Percentiles rank a stretch among this genome's conserved stretches.
Evolutionary conservation across 1,140 invertebrate genomes (phyloP).

Genomic region (Muscidifurax raptorellus): DNA sequence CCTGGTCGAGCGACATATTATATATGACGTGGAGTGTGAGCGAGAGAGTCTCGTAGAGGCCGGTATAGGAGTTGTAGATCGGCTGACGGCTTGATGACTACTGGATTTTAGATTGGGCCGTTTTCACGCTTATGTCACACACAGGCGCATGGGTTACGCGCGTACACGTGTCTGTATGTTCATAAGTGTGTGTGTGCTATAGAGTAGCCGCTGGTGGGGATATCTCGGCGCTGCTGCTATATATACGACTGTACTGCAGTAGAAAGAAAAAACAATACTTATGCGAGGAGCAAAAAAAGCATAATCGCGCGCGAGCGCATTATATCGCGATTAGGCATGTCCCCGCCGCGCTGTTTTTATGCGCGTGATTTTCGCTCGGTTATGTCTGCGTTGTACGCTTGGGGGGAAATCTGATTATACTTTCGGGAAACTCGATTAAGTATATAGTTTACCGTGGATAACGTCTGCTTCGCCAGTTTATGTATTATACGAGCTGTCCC

Average conservation of each 20-base stretch:
- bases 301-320: background rate
- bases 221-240: background rate
- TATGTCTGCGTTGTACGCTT: no score
- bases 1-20: constrained; percentile 45
- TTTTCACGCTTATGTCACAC: constrained; percentile 36
- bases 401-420: no score
- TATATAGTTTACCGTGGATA: no score
- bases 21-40: background rate
- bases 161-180: background rate
- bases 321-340: no score
- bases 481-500: no score
- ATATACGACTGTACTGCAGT: no score
- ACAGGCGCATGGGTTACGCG: background rate
- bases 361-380: no score
- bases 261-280: background rate
- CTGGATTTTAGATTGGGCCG: constrained; percentile 27
- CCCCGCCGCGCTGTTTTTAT: no score
- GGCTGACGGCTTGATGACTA: constrained; percentile 36
- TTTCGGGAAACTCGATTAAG: no score
- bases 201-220: background rate
- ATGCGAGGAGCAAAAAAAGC: background rate
- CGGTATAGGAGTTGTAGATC: constrained; percentile 12
- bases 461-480: no score
- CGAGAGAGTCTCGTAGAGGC: background rate
- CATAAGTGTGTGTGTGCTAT: background rate